Conservation (phyloP, 1,140 invertebrate species). For the Cotesia typhae region DNA sequence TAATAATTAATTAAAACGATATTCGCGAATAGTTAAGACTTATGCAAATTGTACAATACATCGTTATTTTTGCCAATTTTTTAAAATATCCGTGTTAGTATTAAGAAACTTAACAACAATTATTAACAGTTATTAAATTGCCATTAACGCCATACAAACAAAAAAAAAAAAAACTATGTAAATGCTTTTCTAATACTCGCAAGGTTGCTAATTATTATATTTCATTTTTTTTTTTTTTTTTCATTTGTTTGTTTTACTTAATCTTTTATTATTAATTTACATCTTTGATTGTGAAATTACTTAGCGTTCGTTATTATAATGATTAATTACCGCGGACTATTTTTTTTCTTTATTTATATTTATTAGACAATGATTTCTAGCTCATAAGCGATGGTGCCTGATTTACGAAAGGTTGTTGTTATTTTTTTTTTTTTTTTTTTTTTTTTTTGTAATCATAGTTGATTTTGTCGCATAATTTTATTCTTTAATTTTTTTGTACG, state of each 20-base stretch:
- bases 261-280: not conserved
- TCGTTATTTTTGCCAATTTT: not conserved
- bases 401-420: constrained; percentile 49
- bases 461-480: constrained; percentile 47
- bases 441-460: constrained; percentile 51
- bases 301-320: too few species aligned
- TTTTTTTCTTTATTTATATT: constrained; percentile 39
- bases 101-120: constrained; percentile 32
- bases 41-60: not conserved
- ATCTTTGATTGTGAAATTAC: not conserved
- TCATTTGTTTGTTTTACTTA: constrained; percentile 33
- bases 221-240: constrained; percentile 37
- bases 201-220: constrained; percentile 42
- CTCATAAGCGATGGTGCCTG: constrained; percentile 40
- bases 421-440: constrained; percentile 40
- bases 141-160: constrained; percentile 43
- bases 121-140: constrained; percentile 35
- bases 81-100: constrained; percentile 10
- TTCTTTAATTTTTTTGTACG: constrained; percentile 30
- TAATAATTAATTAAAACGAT: not conserved
- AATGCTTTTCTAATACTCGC: constrained; percentile 51
- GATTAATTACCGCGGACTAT: not conserved
- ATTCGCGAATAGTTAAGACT: constrained; percentile 5
- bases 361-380: constrained; percentile 35
- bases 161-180: constrained; percentile 40